These are phyloP conservation scores for Diplolepis rosae DNA, from an alignment of 2,888 invertebrate genomes.

Conservation along the genomic window DNA sequence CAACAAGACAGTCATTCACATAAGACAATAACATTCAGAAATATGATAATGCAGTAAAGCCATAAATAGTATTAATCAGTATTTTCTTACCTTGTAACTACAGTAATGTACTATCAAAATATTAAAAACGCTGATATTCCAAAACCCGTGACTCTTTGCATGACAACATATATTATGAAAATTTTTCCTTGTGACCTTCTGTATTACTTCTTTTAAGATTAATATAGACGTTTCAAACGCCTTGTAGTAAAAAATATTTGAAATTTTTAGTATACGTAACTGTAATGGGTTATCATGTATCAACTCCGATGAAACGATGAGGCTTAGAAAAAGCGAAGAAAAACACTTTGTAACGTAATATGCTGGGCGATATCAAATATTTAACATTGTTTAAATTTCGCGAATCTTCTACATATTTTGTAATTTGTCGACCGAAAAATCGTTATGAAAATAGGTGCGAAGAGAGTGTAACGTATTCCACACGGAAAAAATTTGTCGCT, in stretches of 20 bases:
- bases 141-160: too few species aligned
- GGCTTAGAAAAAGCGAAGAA: background rate
- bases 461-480: constrained; percentile 49
- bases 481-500: too few species aligned
- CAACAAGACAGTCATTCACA: too few species aligned
- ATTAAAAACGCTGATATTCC: too few species aligned
- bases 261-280: background rate
- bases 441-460: constrained; percentile 38
- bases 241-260: background rate
- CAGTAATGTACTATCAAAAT: too few species aligned
- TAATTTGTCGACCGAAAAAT: constrained; percentile 52
- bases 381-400: constrained; percentile 23
- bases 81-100: too few species aligned
- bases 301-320: constrained; percentile 25
- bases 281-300: background rate
- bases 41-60: too few species aligned
- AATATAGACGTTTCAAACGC: too few species aligned
- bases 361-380: constrained; percentile 25
- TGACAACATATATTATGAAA: too few species aligned
- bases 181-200: too few species aligned
- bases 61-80: too few species aligned
- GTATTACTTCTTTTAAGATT: background rate
- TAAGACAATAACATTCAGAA: too few species aligned
- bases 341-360: constrained; percentile 13
- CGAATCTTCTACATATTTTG: constrained; percentile 53